phyloP scores from a whole-genome alignment of 2,888 invertebrate genomes.

The Fragum sueziense region DNA sequence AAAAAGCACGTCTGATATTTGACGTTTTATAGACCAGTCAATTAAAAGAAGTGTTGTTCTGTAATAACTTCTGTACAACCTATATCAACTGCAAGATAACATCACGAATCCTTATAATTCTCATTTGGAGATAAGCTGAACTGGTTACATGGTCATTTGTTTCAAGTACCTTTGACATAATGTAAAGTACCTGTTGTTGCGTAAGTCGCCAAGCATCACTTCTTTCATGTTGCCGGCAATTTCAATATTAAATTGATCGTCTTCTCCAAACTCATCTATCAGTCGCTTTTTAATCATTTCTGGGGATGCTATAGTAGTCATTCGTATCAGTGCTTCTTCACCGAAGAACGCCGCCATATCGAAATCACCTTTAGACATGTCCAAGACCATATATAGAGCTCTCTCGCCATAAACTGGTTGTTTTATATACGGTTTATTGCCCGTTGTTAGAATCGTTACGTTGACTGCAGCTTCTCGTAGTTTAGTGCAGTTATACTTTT shows the following conservation, averaged over 20 bases:
- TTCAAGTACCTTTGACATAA: too few relatives aligned
- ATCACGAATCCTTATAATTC: too few relatives aligned
- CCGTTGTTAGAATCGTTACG: constrained; percentile 38
- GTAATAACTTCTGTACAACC: too few relatives aligned
- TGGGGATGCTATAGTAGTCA: constrained; percentile 39
- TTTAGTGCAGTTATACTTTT: constrained; percentile 40
- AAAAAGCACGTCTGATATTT: too few relatives aligned
- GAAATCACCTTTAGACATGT: constrained; percentile 35
- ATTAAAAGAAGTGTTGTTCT: too few relatives aligned
- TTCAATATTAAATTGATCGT: constrained; percentile 29
- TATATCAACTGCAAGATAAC: too few relatives aligned
- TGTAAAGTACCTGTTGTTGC: constrained; percentile 16
- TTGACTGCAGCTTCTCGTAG: constrained; percentile 41
- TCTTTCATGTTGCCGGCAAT: constrained; percentile 31
- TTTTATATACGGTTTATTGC: constrained; percentile 24
- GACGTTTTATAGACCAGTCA: too few relatives aligned
- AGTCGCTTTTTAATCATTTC: constrained; percentile 33
- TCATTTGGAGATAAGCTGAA: too few relatives aligned
- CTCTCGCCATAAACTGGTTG: constrained; percentile 37
- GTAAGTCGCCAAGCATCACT: constrained; percentile 32
- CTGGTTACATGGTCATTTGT: too few relatives aligned
- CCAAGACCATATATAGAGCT: constrained; percentile 36
- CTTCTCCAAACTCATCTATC: constrained; percentile 32
- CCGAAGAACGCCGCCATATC: constrained; percentile 37
- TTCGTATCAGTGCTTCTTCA: constrained; percentile 31